Percentiles rank a stretch among this genome's conserved stretches.
phyloP scores from a whole-genome alignment of 1,140 invertebrate species.

The Mercenaria mercenaria region DNA sequence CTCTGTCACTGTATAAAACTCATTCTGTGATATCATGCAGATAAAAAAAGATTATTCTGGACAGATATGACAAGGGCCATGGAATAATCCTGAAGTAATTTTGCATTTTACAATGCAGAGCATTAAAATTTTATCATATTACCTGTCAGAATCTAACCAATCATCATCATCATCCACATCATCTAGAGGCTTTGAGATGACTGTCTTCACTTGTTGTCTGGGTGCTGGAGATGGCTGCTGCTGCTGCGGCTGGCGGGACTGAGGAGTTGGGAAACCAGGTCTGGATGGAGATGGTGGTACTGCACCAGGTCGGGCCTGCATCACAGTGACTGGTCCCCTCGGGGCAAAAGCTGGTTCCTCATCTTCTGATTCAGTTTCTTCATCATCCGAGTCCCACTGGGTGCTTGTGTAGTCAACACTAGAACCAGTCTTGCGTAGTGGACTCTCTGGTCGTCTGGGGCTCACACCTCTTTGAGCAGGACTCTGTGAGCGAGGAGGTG shows the following conservation, averaged over 20 bases:
- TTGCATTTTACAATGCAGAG: too few relatives aligned
- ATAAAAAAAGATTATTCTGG: too few relatives aligned
- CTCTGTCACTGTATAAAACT: too few relatives aligned
- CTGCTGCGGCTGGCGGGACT: slow-evolving; percentile 21
- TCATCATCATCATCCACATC: slow-evolving; percentile 76
- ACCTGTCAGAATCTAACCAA: slow-evolving; percentile 70
- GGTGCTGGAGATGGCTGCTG: slow-evolving; percentile 60
- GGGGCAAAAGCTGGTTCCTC: slow-evolving; percentile 69
- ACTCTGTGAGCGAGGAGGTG: slow-evolving; percentile 66
- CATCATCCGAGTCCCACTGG: slow-evolving; percentile 79
- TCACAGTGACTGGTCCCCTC: slow-evolving; percentile 57
- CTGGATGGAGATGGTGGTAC: slow-evolving; percentile 30
- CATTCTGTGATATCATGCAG: too few relatives aligned
- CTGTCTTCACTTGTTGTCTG: slow-evolving; percentile 66
- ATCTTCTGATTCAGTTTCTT: slow-evolving; percentile 68
- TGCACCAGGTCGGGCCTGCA: slow-evolving; percentile 69
- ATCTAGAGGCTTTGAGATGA: slow-evolving; percentile 73
- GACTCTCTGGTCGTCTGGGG: slow-evolving; percentile 48
- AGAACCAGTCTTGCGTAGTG: slow-evolving; percentile 68
- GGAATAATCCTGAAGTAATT: too few relatives aligned
- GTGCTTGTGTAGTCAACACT: slow-evolving; percentile 83
- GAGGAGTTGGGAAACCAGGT: slow-evolving; percentile 25
- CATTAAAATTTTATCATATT: background rate
- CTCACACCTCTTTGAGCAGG: slow-evolving; percentile 24
- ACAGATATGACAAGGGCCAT: too few relatives aligned